phyloP scores from a whole-genome alignment of 1,140 invertebrate species.

The Saccostrea glomerata region DNA sequence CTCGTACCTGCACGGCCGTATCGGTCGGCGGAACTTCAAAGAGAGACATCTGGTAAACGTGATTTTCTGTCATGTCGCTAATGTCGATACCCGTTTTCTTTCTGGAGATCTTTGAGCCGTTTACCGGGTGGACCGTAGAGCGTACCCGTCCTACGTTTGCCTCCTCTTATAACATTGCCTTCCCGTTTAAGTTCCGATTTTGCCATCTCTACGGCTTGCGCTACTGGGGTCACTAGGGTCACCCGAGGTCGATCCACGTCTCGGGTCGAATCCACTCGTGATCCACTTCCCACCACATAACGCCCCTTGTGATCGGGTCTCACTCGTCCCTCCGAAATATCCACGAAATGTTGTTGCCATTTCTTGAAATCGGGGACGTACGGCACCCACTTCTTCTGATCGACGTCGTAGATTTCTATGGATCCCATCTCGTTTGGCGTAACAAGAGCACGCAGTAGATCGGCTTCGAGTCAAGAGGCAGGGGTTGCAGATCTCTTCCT shows the following conservation, averaged over 20 bases:
- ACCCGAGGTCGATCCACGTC: constrained; percentile 25
- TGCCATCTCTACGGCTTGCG: constrained; percentile 47
- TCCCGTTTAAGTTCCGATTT: constrained; percentile 35
- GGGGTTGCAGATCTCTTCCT: constrained; percentile 30
- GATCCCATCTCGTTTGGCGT: constrained; percentile 44
- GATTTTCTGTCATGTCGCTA: constrained; percentile 36
- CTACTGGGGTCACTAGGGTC: constrained; percentile 45
- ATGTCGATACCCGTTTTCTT: constrained; percentile 5
- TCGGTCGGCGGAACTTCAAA: constrained; percentile 44
- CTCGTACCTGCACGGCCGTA: constrained; percentile 28
- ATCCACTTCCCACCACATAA: constrained; percentile 49
- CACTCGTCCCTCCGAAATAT: constrained; percentile 47
- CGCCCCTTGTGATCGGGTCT: constrained; percentile 51
- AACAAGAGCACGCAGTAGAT: constrained; percentile 28
- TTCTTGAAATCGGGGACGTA: constrained; percentile 44
- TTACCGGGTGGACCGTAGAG: constrained; percentile 24
- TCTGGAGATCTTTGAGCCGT: neutral
- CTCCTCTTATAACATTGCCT: constrained; percentile 48
- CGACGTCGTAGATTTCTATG: constrained; percentile 48
- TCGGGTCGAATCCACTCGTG: neutral
- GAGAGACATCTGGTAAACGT: constrained; percentile 47
- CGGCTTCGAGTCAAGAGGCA: constrained; percentile 21
- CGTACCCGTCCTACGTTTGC: neutral
- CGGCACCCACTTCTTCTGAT: constrained; percentile 40
- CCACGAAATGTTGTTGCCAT: constrained; percentile 48